Evolutionary conservation across 2,888 invertebrate genomes (phyloP).

Genomic region (Ypsolopha sequella): DNA sequence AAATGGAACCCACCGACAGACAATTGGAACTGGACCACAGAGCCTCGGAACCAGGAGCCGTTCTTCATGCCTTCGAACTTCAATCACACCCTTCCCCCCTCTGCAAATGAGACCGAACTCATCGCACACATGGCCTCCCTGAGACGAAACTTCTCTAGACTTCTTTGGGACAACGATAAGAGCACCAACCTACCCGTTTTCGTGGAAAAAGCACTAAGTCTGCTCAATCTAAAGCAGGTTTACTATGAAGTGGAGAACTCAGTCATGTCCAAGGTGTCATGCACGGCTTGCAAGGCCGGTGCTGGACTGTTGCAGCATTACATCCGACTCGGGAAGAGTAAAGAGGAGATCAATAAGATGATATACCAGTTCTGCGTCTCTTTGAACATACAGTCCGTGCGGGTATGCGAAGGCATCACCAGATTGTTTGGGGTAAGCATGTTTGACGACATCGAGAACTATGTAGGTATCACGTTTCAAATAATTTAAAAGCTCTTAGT

Average conservation of each 20-base stretch:
- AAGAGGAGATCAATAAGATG: slow-evolving; percentile 86
- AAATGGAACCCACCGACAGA: slow-evolving; percentile 62
- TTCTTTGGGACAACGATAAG: slow-evolving; percentile 81
- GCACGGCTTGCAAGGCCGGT: slow-evolving; percentile 91
- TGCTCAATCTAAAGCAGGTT: slow-evolving; percentile 88
- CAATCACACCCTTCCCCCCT: slow-evolving; percentile 62
- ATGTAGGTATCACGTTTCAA: too few species aligned
- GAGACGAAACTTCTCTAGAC: slow-evolving; percentile 64
- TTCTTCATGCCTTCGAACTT: slow-evolving; percentile 56
- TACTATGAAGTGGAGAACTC: slow-evolving; percentile 88
- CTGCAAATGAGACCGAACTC: slow-evolving; percentile 59
- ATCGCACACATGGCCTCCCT: slow-evolving; percentile 55
- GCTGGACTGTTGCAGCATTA: slow-evolving; percentile 89
- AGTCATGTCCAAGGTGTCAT: slow-evolving; percentile 92
- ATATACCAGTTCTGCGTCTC: slow-evolving; percentile 90
- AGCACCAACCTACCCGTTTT: slow-evolving; percentile 81
- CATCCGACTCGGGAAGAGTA: slow-evolving; percentile 85
- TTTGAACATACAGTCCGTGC: slow-evolving; percentile 86
- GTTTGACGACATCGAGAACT: not conserved
- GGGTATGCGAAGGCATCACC: slow-evolving; percentile 92
- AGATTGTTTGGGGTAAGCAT: slow-evolving; percentile 81
- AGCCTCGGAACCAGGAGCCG: slow-evolving; percentile 47
- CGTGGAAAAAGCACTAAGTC: slow-evolving; percentile 84
- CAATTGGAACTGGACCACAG: slow-evolving; percentile 55
- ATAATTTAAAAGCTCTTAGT: too few species aligned